phyloP scores from a whole-genome alignment of 2,113 vertebrate genomes.

The Perca schrenkii region DNA sequence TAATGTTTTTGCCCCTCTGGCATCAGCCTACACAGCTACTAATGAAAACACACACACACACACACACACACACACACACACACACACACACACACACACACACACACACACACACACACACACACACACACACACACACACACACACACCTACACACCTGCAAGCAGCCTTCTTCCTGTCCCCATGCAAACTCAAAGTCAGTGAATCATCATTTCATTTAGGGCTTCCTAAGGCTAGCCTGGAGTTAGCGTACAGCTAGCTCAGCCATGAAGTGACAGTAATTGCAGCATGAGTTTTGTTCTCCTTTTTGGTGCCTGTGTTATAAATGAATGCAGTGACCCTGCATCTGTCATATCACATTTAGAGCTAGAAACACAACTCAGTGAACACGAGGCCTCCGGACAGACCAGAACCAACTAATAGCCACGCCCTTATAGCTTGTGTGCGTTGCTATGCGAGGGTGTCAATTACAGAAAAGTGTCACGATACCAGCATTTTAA shows the following conservation, averaged over 20 bases:
- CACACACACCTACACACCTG: background rate
- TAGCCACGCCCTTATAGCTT: background rate
- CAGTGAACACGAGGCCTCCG: slow-evolving; percentile 10
- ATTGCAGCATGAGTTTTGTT: slow-evolving; percentile 50
- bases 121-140: slow-evolving; percentile 19
- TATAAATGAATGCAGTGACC: slow-evolving; percentile 61
- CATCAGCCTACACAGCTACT: slow-evolving; percentile 20
- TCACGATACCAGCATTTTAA: too few relatives aligned
- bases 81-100: slow-evolving; percentile 18
- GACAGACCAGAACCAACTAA: slow-evolving; percentile 16
- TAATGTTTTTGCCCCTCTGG: slow-evolving; percentile 39
- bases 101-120: slow-evolving; percentile 14
- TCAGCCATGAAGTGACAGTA: slow-evolving; percentile 57
- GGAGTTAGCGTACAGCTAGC: slow-evolving; percentile 30
- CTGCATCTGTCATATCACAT: slow-evolving; percentile 64
- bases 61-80: slow-evolving; percentile 9
- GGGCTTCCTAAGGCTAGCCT: slow-evolving; percentile 57
- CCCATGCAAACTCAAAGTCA: slow-evolving; percentile 51
- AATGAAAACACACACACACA: slow-evolving; percentile 29
- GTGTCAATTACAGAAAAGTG: background rate
- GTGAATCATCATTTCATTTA: slow-evolving; percentile 59
- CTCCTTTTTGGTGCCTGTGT: slow-evolving; percentile 39
- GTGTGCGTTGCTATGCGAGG: background rate
- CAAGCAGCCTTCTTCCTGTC: slow-evolving; percentile 2
- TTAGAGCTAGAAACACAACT: slow-evolving; percentile 38